A percentile compares a stretch with the other conserved stretches of the same genome.
phyloP scores from a whole-genome alignment of 2,888 invertebrate species.

The Philereme transversata region DNA sequence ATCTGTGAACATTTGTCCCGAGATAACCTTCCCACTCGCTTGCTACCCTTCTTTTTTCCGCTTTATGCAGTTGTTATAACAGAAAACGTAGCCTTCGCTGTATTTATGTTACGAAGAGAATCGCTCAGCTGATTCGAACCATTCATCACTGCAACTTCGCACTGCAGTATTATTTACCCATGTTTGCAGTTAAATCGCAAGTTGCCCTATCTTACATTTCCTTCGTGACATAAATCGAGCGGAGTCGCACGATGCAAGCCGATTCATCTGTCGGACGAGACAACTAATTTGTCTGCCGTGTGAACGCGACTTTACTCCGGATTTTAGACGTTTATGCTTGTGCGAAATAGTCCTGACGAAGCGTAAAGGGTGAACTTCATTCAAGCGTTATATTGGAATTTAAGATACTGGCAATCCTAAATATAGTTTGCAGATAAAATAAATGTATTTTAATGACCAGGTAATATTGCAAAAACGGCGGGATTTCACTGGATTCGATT shows the following conservation, averaged over 20 bases:
- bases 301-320: constrained; percentile 54
- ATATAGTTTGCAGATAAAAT: no score
- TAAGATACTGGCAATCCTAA: no score
- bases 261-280: constrained; percentile 66
- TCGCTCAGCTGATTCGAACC: constrained; percentile 6
- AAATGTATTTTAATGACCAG: no score
- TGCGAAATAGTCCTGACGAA: not conserved
- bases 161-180: constrained; percentile 32
- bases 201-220: constrained; percentile 46
- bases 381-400: no score
- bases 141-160: constrained; percentile 24
- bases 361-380: no score
- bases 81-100: no score
- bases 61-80: no score
- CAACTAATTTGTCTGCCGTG: constrained; percentile 73
- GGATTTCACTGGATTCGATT: no score
- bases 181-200: constrained; percentile 49
- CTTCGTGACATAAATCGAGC: constrained; percentile 57
- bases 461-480: no score
- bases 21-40: no score
- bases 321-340: constrained; percentile 35
- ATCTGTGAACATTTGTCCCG: no score
- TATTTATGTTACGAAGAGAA: not conserved
- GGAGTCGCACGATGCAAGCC: constrained; percentile 52
- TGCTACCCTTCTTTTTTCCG: no score